Percentiles rank a stretch among this genome's conserved stretches.
Conservation (phyloP, 2,888 invertebrate genomes). For the Spialia ferax region DNA sequence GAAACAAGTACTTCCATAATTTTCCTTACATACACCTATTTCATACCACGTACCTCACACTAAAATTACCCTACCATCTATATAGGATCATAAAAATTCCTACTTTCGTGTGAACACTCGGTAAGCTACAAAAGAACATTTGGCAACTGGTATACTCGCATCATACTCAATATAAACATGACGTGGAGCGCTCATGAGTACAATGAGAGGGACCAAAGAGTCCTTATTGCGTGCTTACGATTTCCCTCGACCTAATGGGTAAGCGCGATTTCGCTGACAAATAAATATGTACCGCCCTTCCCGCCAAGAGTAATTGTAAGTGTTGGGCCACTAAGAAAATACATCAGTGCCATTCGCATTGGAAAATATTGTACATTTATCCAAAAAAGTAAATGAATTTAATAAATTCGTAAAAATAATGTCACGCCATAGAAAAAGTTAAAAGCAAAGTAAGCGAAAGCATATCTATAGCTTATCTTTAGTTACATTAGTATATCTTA, state of each 20-base stretch:
- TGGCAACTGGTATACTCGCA: constrained; percentile 47
- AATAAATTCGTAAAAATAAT: too few relatives aligned
- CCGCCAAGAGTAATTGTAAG: constrained; percentile 67
- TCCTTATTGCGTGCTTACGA: constrained; percentile 78
- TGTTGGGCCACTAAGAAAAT: constrained; percentile 54
- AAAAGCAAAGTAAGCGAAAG: too few relatives aligned
- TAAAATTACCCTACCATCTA: too few relatives aligned
- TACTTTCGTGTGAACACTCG: constrained; percentile 12
- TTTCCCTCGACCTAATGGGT: constrained; percentile 72
- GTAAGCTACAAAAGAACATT: constrained; percentile 22
- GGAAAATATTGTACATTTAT: too few relatives aligned
- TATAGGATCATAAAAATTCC: not conserved
- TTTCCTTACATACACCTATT: too few relatives aligned
- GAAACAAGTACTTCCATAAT: too few relatives aligned
- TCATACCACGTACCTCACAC: too few relatives aligned
- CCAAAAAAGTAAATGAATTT: too few relatives aligned
- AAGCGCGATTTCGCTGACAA: constrained; percentile 79
- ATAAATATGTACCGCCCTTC: constrained; percentile 76
- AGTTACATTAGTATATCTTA: too few relatives aligned
- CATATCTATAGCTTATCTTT: too few relatives aligned
- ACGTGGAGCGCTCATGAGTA: constrained; percentile 55
- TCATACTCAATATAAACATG: constrained; percentile 63
- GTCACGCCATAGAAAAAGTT: too few relatives aligned
- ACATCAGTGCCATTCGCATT: not conserved
- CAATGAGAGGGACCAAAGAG: constrained; percentile 63